These are phyloP conservation scores for Caranx ignobilis DNA, from an alignment of 2,113 vertebrate species.

Conservation along the genomic window DNA sequence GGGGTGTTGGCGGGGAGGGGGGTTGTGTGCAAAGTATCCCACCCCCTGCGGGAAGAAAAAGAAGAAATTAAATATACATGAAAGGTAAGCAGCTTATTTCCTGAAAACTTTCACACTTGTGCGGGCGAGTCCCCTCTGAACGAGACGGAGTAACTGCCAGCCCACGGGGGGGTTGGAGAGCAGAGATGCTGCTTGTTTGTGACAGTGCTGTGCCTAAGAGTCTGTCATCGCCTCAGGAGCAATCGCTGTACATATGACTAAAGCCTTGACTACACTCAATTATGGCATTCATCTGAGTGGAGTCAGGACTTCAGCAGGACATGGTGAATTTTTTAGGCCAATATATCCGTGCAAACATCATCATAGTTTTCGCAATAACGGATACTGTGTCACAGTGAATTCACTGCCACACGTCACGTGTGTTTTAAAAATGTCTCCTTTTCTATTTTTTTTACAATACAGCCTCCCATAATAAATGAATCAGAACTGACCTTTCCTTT, in stretches of 20 bases:
- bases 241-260: conserved; percentile 45
- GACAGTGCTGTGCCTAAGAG: conserved; percentile 56
- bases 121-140: conserved; percentile 33
- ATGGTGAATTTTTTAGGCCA: conserved; percentile 41
- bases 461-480: not conserved
- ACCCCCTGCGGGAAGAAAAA: not conserved
- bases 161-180: not conserved
- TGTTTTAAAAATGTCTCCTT: conserved; percentile 1
- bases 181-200: conserved; percentile 56
- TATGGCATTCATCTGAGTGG: conserved; percentile 28
- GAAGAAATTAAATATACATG: conserved; percentile 55
- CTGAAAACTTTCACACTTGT: conserved; percentile 55
- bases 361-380: not conserved
- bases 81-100: conserved; percentile 54
- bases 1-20: no score
- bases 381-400: not conserved
- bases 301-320: conserved; percentile 26
- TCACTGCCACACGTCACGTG: not conserved
- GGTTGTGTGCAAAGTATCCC: not conserved
- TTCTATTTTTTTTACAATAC: not conserved
- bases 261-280: conserved; percentile 54
- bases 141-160: conserved; percentile 33
- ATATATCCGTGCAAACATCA: conserved; percentile 18
- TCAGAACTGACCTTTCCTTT: not conserved
- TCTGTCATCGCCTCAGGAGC: conserved; percentile 58